Base-by-base conservation (phyloP, 2,797 vertebrate species). In the Salarias fasciatus region DNA sequence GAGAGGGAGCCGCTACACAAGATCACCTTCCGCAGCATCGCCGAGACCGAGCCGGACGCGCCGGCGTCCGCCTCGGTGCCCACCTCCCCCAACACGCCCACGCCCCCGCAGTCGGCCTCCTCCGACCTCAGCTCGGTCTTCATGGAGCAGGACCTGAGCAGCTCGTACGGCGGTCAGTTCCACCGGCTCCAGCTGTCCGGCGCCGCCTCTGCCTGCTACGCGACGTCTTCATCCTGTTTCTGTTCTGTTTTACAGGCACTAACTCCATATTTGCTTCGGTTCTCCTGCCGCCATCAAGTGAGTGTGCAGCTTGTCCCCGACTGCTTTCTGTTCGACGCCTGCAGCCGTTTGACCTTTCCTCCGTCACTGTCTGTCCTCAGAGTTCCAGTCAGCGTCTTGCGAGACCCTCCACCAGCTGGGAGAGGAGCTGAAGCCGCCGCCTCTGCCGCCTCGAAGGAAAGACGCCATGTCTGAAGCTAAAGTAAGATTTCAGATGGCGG, bases 1-100 rank as follows among this genome's bases (percentile, higher is more conserved):
- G 97, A 99, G 74, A 93, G 96, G 88, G 97, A 99, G 53, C 97
- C 96, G 0, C 95, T 94, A 0, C 95, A 96, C 50, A 99, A 98
- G 90, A 98, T 98, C 80, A 98, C 96, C 53, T 99, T 97, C 89
- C 95, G 96, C 33, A 92, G 95, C 50, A 98, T 99, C 51, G 91
- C 96, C 0, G 97, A 99, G 91, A 91, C 94, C 0, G 97, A 99
- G 66, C 91, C 92, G 0, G 97, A 98, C 53, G 83, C 85, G 1
- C 57, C 90, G 0, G 88, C 69, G 0, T 97, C 90, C 0, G 83
- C 56, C 43, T 93, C 92, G 0, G 88, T 97, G 11, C 97, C 97
- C 4, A 97, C 96, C 18, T 98, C 97, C 0, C 97, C 97, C 0
- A 96, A 95, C 89, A 97, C 96, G 0, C 97, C 0, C 1, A 98